Conservation (phyloP, 2,888 invertebrate species). For the Cantharis flavilabris region DNA sequence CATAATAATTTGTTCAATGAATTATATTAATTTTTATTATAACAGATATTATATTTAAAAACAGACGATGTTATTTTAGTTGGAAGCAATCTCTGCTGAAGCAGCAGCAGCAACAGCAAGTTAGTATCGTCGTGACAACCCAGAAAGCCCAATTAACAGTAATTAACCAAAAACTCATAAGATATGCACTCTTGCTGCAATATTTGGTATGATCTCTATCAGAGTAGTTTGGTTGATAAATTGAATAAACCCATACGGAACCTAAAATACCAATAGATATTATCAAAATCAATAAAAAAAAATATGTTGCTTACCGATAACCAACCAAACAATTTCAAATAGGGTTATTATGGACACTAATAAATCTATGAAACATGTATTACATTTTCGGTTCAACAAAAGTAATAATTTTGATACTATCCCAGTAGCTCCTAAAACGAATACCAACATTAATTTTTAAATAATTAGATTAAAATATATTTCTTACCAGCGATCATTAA, state of each 20-base stretch:
- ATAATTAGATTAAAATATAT: not conserved
- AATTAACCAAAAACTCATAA: not conserved
- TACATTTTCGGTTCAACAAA: not conserved
- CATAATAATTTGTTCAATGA: not conserved
- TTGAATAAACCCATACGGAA: not conserved
- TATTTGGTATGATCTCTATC: not conserved
- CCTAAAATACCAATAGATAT: not conserved
- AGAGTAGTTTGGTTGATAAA: not conserved
- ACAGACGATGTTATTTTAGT: not conserved
- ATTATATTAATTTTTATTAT: not conserved
- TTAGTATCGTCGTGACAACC: not conserved
- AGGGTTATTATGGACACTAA: not conserved
- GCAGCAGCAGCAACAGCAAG: constrained; percentile 1
- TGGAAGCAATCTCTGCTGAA: not conserved
- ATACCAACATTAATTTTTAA: not conserved
- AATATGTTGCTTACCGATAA: not conserved
- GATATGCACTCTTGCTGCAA: not conserved
- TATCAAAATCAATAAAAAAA: not conserved
- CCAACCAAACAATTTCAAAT: not conserved
- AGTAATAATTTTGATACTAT: not conserved
- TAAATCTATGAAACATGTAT: not conserved
- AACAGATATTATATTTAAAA: not conserved
- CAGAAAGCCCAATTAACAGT: not conserved
- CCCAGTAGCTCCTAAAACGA: not conserved
- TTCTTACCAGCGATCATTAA: not conserved